A percentile compares a stretch with the other conserved stretches of the same genome.
Conservation (phyloP, 2,113 vertebrate genomes). For the Phalacrocorax carbo region DNA sequence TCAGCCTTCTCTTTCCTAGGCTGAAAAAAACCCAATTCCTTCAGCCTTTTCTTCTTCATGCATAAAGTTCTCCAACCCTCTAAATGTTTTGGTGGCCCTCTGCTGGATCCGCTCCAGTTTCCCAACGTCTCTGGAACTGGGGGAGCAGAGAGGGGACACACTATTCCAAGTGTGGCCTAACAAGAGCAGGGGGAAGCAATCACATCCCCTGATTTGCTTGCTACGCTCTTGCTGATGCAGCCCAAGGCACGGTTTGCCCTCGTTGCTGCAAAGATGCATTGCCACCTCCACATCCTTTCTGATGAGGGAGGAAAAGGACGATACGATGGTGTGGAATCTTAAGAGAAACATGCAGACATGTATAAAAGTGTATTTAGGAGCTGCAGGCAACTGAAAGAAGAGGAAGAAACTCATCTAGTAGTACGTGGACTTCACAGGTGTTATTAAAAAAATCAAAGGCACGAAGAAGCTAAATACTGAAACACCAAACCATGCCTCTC, state of each 20-base stretch:
- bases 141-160: not conserved
- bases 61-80: not conserved
- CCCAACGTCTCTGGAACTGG: not conserved
- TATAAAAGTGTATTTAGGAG: not conserved
- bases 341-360: not conserved
- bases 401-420: not conserved
- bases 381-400: not conserved
- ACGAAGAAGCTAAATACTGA: not conserved
- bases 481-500: not conserved
- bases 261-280: too few species aligned
- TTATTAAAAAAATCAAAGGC: not conserved
- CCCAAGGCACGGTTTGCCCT: not conserved
- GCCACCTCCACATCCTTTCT: not conserved
- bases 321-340: not conserved
- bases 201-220: not conserved
- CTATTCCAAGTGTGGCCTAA: not conserved
- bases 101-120: not conserved
- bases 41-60: not conserved
- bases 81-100: not conserved
- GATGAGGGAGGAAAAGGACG: not conserved
- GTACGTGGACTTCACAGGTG: not conserved
- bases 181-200: not conserved
- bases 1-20: not conserved
- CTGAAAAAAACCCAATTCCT: not conserved
- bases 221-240: fast-evolving